Evolutionary conservation across 2,113 vertebrate genomes (phyloP), one percentile per base, ranked within the genome.

Genomic region (Heteronetta atricapilla): DNA sequence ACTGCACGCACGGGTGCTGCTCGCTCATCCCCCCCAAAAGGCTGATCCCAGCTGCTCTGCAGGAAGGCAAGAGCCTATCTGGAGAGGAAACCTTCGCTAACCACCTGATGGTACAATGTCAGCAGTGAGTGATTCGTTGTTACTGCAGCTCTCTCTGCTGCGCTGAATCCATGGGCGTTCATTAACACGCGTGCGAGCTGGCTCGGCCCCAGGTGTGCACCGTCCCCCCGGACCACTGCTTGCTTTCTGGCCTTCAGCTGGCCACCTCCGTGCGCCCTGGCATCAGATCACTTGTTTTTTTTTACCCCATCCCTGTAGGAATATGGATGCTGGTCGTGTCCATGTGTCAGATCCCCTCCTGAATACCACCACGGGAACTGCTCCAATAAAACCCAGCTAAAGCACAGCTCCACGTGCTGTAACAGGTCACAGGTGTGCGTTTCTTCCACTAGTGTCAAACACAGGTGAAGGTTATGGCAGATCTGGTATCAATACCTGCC

Each of bases 21-120:
- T 88, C 13, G 0, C 74, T 81, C 13, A 1, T 73, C 77, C 82
- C 36, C 36, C 44, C 73, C 69, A 74, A 15, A 88, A 0, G 11
- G 53, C 86, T 79, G 93, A 92, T 74, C 93, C 83, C 94, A 97
- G 95, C 73, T 95, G 96, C 77, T 88, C 40, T 67, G 28, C 0
- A 0, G 58, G 58, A 82, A 79, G 44, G 31, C 60, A 88, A 84
- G 66, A 79, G 67, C 6, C 66, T 84, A 20, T 82, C 83, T 73
- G 69, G 44, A 92, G 74, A 75, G 55, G 91, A 90, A 94, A 79
- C 26, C 66, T 28, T 84, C 88, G 36, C 62, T 58, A 82, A 79
- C 33, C 88, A 95, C 80, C 92, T 90, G 82, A 95, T 66, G 55
- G 81, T 79, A 86, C 48, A 82, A 23, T 50, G 62, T n/a, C 76